A percentile compares a stretch with the other conserved stretches of the same genome.
These are phyloP conservation scores for Butastur rufipennis DNA, from an alignment of 2,113 vertebrate genomes.

Conservation along the genomic window DNA sequence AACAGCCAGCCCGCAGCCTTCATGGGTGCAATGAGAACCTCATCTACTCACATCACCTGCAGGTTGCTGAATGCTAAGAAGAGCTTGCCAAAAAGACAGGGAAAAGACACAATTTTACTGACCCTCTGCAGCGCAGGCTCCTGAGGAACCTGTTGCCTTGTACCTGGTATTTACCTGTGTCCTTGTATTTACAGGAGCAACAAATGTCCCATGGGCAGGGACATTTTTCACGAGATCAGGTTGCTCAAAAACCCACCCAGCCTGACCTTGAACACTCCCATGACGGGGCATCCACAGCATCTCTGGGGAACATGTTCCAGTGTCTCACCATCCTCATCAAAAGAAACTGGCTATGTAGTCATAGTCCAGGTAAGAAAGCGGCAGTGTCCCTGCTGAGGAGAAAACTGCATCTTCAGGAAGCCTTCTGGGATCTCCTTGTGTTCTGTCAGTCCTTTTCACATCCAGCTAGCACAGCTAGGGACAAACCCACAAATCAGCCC, in stretches of 20 bases:
- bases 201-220: not conserved
- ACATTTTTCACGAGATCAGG: not conserved
- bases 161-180: not conserved
- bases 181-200: not conserved
- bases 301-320: not conserved
- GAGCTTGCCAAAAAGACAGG: not conserved
- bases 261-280: not conserved
- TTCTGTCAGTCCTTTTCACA: not conserved
- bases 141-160: not conserved
- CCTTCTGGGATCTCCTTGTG: not conserved
- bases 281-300: not conserved
- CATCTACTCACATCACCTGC: not conserved
- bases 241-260: not conserved
- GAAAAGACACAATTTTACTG: not conserved
- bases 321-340: not conserved
- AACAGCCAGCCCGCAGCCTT: not conserved
- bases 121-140: not conserved
- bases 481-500: not conserved
- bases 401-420: not conserved
- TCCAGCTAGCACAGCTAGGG: not conserved
- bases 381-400: not conserved
- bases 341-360: not conserved
- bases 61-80: not conserved
- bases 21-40: not conserved
- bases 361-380: not conserved